Conservation (phyloP, 2,113 vertebrate species). For the Genyomyrus donnyi region DNA sequence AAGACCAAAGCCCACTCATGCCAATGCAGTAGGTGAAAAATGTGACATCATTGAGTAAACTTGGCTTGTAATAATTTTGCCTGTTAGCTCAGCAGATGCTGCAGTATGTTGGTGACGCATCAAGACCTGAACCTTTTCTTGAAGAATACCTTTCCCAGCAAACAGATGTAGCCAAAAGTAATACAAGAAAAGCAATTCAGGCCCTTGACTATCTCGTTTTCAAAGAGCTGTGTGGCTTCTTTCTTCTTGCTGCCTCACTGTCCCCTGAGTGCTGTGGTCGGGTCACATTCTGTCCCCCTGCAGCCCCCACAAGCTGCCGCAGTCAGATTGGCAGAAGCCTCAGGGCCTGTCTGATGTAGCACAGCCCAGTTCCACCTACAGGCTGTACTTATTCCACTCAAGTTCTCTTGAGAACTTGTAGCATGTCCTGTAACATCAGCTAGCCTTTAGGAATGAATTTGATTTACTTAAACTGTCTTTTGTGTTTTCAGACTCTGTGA, state of each 20-base stretch:
- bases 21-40: too few species aligned
- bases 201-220: neutral
- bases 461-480: neutral
- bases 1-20: too few species aligned
- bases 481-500: neutral
- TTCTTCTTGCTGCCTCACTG: neutral
- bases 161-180: neutral
- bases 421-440: neutral
- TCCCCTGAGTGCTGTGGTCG: neutral
- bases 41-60: too few species aligned
- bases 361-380: neutral
- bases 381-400: neutral
- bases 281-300: neutral
- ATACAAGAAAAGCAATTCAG: neutral
- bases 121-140: too few species aligned
- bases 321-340: neutral
- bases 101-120: too few species aligned
- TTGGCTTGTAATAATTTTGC: too few species aligned
- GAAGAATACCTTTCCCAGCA: too few species aligned
- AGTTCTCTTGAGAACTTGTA: neutral
- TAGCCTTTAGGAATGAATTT: neutral
- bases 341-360: neutral
- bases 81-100: too few species aligned
- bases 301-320: too few species aligned
- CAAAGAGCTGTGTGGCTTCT: neutral